phyloP scores from a whole-genome alignment of 1,140 invertebrate species.

The Euura lappo region DNA sequence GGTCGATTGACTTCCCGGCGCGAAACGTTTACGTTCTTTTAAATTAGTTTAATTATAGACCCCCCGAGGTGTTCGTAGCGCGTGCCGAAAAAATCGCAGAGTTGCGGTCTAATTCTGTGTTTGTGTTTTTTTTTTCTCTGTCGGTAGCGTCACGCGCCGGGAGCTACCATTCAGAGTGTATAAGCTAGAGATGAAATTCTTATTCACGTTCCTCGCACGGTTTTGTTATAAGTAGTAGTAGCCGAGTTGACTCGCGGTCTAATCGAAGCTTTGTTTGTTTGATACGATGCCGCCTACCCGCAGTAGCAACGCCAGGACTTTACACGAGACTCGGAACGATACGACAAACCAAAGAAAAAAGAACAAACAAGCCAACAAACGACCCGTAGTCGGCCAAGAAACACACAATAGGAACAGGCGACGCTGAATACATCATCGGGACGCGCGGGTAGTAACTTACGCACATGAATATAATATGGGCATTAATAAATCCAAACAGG shows the following conservation, averaged over 20 bases:
- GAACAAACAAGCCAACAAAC: not conserved
- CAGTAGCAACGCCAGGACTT: not conserved
- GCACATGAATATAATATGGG: constrained; percentile 51
- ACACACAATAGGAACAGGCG: constrained; percentile 22
- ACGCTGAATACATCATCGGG: constrained; percentile 51
- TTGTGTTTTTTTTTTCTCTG: no score
- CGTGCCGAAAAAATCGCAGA: no score
- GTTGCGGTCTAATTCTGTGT: no score
- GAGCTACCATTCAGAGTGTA: no score
- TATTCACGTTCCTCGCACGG: no score
- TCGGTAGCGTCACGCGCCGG: no score
- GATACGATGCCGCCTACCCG: constrained; percentile 15
- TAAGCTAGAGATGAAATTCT: no score
- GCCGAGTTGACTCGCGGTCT: not conserved
- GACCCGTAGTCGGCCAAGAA: not conserved
- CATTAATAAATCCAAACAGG: constrained; percentile 55
- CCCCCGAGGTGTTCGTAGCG: no score
- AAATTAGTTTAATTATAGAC: no score
- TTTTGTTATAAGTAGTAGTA: no score
- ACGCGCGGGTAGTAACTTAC: constrained; percentile 32
- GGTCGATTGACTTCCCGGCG: no score
- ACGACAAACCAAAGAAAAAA: not conserved
- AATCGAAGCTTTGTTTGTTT: constrained; percentile 25
- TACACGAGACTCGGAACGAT: not conserved
- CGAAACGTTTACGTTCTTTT: no score